Evolutionary conservation across 2,113 vertebrate species (phyloP).

Genomic region (Mesitornis unicolor): DNA sequence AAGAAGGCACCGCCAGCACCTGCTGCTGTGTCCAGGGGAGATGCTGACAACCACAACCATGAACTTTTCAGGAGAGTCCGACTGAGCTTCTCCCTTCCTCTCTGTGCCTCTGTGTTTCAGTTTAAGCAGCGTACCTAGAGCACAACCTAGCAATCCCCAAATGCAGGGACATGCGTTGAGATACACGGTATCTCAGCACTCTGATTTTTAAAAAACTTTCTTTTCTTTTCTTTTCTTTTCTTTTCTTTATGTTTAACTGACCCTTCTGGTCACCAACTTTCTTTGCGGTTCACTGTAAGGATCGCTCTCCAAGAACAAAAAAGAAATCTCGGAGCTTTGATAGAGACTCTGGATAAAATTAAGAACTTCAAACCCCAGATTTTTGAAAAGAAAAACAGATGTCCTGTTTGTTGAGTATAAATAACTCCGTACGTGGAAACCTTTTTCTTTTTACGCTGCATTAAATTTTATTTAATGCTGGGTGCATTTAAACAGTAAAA

Average conservation of each 20-base stretch:
- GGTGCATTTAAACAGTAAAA: constrained; percentile 42
- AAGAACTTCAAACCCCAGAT: constrained; percentile 81
- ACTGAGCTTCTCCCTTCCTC: neutral
- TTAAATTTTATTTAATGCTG: constrained; percentile 75
- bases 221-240: neutral
- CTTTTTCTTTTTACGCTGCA: constrained; percentile 24
- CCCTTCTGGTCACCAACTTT: constrained; percentile 56
- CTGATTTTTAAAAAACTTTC: no score
- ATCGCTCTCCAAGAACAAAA: constrained; percentile 67
- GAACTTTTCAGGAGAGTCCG: neutral
- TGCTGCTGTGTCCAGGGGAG: neutral
- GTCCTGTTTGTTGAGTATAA: constrained; percentile 78
- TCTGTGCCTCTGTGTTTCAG: neutral
- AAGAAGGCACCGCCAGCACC: neutral
- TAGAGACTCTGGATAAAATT: constrained; percentile 83
- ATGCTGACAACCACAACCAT: neutral
- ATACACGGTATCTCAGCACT: neutral
- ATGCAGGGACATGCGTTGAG: neutral
- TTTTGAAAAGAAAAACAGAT: constrained; percentile 84
- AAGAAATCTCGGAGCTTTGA: constrained; percentile 72
- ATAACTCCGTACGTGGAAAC: constrained; percentile 67
- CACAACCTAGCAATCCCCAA: neutral
- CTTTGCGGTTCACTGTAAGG: constrained; percentile 51
- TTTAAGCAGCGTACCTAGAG: neutral
- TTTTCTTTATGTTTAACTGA: constrained; percentile 21